Evolutionary conservation across 2,113 vertebrate genomes (phyloP).

Genomic region (Gymnorhina tibicen): DNA sequence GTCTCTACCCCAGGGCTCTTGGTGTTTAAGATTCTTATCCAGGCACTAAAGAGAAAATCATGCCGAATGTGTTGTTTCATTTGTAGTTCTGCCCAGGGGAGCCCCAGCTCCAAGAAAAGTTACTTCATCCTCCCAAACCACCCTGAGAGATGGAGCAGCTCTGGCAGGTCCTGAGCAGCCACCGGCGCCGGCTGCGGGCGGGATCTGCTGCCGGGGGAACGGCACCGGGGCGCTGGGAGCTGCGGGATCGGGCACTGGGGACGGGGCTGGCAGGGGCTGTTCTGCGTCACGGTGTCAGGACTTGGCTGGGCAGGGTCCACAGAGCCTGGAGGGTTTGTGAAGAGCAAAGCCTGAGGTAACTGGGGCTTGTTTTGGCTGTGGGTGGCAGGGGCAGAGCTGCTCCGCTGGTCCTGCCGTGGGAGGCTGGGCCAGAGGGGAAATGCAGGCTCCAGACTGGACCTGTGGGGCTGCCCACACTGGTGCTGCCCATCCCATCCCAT

Average conservation of each 20-base stretch:
- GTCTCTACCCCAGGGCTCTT: background rate
- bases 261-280: background rate
- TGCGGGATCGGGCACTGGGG: rapidly evolving
- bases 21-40: conserved; percentile 19
- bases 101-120: background rate
- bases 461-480: background rate
- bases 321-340: background rate
- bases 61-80: background rate
- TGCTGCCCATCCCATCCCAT: background rate
- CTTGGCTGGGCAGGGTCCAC: background rate
- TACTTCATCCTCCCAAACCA: background rate
- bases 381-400: background rate
- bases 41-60: background rate
- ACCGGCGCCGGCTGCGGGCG: rapidly evolving
- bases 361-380: rapidly evolving
- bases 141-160: background rate
- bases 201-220: background rate
- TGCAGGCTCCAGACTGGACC: rapidly evolving
- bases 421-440: background rate
- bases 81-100: conserved; percentile 7
- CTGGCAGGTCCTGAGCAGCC: background rate
- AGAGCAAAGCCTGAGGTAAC: background rate
- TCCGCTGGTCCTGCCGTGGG: background rate
- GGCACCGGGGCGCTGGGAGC: rapidly evolving
- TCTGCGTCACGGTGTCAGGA: rapidly evolving